Percentiles rank a stretch among this genome's conserved stretches.
phyloP scores from a whole-genome alignment of 2,113 vertebrate species.

The Trochalopteron elliotii region DNA sequence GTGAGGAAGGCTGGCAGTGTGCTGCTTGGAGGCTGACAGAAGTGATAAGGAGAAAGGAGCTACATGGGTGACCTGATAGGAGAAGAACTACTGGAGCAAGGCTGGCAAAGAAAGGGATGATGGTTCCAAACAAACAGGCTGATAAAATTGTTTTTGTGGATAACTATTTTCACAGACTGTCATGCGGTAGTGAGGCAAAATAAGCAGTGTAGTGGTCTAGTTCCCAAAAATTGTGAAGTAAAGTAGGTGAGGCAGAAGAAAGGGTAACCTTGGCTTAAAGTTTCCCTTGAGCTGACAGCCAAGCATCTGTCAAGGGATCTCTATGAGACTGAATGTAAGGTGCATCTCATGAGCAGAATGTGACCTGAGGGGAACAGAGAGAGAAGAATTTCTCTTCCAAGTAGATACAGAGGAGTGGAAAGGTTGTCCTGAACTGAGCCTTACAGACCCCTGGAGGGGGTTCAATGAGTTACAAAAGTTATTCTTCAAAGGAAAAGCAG shows the following conservation, averaged over 20 bases:
- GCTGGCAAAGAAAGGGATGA: background rate
- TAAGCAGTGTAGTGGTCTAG: background rate
- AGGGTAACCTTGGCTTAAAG: background rate
- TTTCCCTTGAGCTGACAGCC: background rate
- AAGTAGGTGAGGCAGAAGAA: background rate
- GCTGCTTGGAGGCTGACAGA: background rate
- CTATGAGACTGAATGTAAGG: background rate
- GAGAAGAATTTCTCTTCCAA: background rate
- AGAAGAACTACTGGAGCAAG: background rate
- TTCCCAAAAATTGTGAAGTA: background rate
- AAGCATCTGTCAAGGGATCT: background rate
- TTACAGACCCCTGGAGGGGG: accelerated
- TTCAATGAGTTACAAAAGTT: background rate
- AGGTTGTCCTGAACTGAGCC: background rate
- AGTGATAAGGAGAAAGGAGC: background rate
- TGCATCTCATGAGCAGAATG: background rate
- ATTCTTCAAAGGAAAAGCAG: background rate
- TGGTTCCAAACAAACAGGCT: background rate
- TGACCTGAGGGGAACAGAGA: background rate
- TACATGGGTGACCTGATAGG: accelerated
- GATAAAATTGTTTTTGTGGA: background rate
- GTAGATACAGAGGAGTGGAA: background rate
- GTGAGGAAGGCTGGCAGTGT: background rate
- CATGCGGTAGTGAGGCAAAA: background rate
- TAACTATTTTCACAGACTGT: background rate